Evolutionary conservation across 1,140 invertebrate species (phyloP).

Genomic region (Diorhabda sublineata): DNA sequence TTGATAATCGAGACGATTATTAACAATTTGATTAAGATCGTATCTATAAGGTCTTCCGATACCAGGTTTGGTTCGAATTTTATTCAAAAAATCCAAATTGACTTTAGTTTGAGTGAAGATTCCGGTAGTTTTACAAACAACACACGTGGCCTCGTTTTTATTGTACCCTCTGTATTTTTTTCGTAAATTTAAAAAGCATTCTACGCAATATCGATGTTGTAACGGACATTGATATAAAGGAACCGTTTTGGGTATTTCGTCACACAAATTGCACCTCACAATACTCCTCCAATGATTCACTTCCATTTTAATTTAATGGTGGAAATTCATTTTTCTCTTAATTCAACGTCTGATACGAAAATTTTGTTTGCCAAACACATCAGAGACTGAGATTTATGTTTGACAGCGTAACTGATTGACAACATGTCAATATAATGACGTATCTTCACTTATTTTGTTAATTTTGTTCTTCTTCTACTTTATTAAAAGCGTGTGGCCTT

Average conservation of each 20-base stretch:
- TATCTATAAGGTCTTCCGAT: slow-evolving; percentile 38
- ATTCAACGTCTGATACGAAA: slow-evolving; percentile 19
- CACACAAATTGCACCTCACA: slow-evolving; percentile 19
- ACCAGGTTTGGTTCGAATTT: slow-evolving; percentile 34
- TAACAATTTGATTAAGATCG: slow-evolving; percentile 17
- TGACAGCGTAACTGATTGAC: not conserved
- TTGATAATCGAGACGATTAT: slow-evolving; percentile 14
- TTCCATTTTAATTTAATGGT: slow-evolving; percentile 9
- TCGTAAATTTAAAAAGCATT: slow-evolving; percentile 9
- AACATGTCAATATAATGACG: too few relatives aligned
- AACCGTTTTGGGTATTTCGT: slow-evolving; percentile 13
- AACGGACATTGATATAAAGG: slow-evolving; percentile 19
- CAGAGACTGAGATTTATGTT: not conserved
- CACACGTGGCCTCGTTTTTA: slow-evolving; percentile 14
- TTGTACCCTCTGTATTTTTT: slow-evolving; percentile 9
- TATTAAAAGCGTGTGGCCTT: too few relatives aligned
- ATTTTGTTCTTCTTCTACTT: too few relatives aligned
- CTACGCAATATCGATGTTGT: slow-evolving; percentile 16
- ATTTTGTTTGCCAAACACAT: slow-evolving; percentile 19
- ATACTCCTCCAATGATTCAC: slow-evolving; percentile 18
- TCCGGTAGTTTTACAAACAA: slow-evolving; percentile 15
- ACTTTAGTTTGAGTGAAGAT: slow-evolving; percentile 17
- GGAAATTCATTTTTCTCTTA: slow-evolving; percentile 7
- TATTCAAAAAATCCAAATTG: slow-evolving; percentile 17
- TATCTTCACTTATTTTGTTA: too few relatives aligned